Conservation (phyloP, 2,797 vertebrate species). For the Sebastes oblongus region DNA sequence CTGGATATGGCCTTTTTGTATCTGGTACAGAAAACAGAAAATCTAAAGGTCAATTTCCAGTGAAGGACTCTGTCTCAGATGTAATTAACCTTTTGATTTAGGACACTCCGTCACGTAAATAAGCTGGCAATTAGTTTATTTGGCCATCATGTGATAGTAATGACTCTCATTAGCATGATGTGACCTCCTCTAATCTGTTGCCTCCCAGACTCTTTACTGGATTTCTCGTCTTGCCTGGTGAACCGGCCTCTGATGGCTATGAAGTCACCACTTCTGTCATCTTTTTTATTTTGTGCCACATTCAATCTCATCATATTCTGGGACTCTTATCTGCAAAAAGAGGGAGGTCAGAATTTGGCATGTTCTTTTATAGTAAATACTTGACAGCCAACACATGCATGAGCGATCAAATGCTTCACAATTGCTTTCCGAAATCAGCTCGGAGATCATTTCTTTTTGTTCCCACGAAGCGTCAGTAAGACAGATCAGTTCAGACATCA, state of each 20-base stretch:
- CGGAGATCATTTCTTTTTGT: slow-evolving; percentile 37
- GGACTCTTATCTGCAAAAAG: slow-evolving; percentile 55
- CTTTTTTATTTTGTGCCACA: slow-evolving; percentile 11
- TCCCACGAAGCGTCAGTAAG: slow-evolving; percentile 1
- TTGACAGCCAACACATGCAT: slow-evolving; percentile 33
- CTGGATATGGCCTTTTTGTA: slow-evolving; percentile 83
- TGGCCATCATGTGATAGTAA: slow-evolving; percentile 82
- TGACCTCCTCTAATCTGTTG: slow-evolving; percentile 81
- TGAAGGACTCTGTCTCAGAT: slow-evolving; percentile 82
- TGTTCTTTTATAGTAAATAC: slow-evolving; percentile 37
- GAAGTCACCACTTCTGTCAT: slow-evolving; percentile 49
- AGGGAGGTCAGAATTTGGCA: slow-evolving; percentile 31
- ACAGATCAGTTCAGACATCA: slow-evolving; percentile 43
- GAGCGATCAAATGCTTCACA: slow-evolving; percentile 44
- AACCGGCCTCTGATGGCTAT: slow-evolving; percentile 60
- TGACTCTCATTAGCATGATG: slow-evolving; percentile 83
- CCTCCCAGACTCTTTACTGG: slow-evolving; percentile 64
- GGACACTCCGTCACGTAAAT: slow-evolving; percentile 78
- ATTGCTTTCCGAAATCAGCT: slow-evolving; percentile 39
- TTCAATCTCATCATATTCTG: slow-evolving; percentile 27
- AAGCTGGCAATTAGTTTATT: slow-evolving; percentile 82
- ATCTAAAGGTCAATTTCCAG: slow-evolving; percentile 82
- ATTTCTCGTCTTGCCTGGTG: slow-evolving; percentile 49
- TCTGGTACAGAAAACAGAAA: slow-evolving; percentile 56
- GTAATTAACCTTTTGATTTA: slow-evolving; percentile 86